Evolutionary conservation across 2,113 vertebrate genomes (phyloP).

Genomic region (Physeter macrocephalus): DNA sequence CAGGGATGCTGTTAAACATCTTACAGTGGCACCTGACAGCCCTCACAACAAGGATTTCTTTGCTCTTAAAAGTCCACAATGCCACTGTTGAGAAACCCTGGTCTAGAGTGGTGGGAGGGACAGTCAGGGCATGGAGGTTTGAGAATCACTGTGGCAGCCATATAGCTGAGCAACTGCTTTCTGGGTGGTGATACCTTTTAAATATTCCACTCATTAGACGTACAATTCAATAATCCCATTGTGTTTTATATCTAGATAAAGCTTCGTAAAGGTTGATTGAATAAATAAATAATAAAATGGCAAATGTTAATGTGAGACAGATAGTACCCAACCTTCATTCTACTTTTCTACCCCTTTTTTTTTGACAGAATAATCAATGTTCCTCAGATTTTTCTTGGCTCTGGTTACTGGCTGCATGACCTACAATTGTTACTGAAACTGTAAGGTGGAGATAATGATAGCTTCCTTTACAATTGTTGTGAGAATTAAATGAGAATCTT

Average conservation of each 20-base stretch:
- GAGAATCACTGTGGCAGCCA: background rate
- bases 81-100: background rate
- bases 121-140: background rate
- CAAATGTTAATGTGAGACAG: slow-evolving; percentile 22
- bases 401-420: background rate
- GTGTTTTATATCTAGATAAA: background rate
- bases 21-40: background rate
- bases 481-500: slow-evolving; percentile 68
- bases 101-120: background rate
- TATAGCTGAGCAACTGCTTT: background rate
- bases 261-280: background rate
- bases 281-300: slow-evolving; percentile 42
- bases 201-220: background rate
- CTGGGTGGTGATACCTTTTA: background rate
- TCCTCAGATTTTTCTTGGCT: background rate
- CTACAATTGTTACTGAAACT: slow-evolving; percentile 26
- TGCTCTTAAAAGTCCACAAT: background rate
- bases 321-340: background rate
- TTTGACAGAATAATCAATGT: background rate
- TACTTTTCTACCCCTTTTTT: background rate
- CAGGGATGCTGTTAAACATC: background rate
- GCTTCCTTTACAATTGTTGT: slow-evolving; percentile 54
- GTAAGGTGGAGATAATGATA: slow-evolving; percentile 31
- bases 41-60: background rate
- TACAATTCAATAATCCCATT: background rate